A percentile compares a stretch with the other conserved stretches of the same genome.
phyloP scores from a whole-genome alignment of 1,140 invertebrate genomes.

The Drosophila nikananu region DNA sequence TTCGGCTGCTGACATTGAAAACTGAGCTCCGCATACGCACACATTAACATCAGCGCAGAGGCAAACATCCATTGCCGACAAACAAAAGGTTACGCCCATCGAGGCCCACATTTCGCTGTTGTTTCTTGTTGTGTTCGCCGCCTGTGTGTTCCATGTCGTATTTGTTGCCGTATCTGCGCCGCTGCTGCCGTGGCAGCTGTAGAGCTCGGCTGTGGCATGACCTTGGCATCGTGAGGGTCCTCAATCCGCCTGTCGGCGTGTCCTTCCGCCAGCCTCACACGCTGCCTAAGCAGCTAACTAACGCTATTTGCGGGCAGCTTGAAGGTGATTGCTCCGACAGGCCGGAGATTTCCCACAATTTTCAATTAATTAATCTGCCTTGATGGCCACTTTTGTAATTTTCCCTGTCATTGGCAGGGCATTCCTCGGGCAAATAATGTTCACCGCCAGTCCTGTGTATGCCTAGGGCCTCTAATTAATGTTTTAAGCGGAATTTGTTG shows the following conservation, averaged over 20 bases:
- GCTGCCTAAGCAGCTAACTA: constrained; percentile 47
- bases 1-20: constrained; percentile 74
- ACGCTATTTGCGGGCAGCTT: constrained; percentile 32
- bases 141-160: constrained; percentile 17
- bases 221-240: constrained; percentile 57
- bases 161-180: constrained; percentile 33
- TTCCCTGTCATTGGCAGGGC: constrained; percentile 2
- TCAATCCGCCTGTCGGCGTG: constrained; percentile 56
- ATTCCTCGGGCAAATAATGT: neutral
- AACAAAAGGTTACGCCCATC: constrained; percentile 74
- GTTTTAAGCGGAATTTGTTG: neutral
- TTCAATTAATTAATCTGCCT: constrained; percentile 32
- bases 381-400: constrained; percentile 26
- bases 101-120: constrained; percentile 53
- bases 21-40: constrained; percentile 64
- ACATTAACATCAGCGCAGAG: constrained; percentile 24
- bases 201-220: constrained; percentile 37
- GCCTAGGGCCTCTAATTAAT: constrained; percentile 2
- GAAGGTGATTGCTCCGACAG: constrained; percentile 7
- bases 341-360: constrained; percentile 19
- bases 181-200: constrained; percentile 23
- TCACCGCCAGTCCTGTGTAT: neutral
- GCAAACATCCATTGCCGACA: constrained; percentile 37
- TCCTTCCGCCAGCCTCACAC: constrained; percentile 45
- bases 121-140: constrained; percentile 25